These are phyloP conservation scores for Subacronicta megacephala DNA, from an alignment of 2,888 invertebrate species.

Conservation along the genomic window DNA sequence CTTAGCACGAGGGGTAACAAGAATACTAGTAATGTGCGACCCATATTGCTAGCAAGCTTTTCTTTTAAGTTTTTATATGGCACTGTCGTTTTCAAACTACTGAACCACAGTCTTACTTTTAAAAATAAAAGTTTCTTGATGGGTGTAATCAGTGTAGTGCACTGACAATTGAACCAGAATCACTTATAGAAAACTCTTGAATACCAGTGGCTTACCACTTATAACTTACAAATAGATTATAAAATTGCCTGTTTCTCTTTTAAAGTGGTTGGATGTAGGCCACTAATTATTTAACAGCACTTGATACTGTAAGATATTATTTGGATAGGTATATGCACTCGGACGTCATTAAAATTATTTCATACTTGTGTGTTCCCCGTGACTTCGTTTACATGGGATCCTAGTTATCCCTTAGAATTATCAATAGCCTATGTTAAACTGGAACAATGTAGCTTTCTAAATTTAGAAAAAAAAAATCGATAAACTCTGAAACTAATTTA, in stretches of 20 bases:
- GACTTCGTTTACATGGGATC: no score
- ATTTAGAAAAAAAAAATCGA: no score
- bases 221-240: slow-evolving; percentile 24
- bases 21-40: no score
- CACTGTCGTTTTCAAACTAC: slow-evolving; percentile 11
- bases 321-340: not conserved
- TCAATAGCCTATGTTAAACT: no score
- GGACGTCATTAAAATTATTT: no score
- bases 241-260: slow-evolving; percentile 3
- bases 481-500: no score
- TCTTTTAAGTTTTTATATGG: slow-evolving; percentile 4
- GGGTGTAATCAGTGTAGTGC: slow-evolving; percentile 17
- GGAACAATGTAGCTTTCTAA: no score
- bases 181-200: slow-evolving; percentile 22
- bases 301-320: not conserved
- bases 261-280: not conserved
- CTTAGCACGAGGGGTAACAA: no score
- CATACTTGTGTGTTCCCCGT: no score
- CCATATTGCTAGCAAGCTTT: no score
- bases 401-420: no score
- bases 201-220: slow-evolving; percentile 15
- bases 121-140: slow-evolving; percentile 5
- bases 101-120: slow-evolving; percentile 16
- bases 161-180: slow-evolving; percentile 14
- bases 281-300: not conserved